Evolutionary conservation across 2,888 invertebrate species (phyloP).

Genomic region (Tenthredo mesomela): DNA sequence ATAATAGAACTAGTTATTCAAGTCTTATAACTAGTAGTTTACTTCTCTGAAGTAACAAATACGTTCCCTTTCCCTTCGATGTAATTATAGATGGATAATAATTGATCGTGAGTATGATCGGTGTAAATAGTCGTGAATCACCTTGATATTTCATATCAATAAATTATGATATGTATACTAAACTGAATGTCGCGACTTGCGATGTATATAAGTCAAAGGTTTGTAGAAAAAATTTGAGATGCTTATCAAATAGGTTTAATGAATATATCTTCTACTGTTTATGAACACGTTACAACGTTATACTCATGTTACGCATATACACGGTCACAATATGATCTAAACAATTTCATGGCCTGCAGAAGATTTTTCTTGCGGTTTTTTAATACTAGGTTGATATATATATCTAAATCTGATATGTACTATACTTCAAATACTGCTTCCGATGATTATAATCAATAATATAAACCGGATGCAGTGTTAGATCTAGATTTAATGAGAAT

Average conservation of each 20-base stretch:
- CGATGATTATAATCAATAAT: not conserved
- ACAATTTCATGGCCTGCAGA: not conserved
- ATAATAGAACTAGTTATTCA: not conserved
- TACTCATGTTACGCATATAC: not conserved
- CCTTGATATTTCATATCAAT: not conserved
- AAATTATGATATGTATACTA: conserved; percentile 3
- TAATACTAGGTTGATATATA: not conserved
- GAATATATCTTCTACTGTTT: not conserved
- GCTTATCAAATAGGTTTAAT: conserved; percentile 3
- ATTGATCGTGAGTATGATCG: not conserved
- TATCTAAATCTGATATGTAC: not conserved
- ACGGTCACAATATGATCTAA: not conserved
- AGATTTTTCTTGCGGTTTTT: not conserved
- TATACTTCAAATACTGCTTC: not conserved
- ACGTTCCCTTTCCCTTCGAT: not conserved
- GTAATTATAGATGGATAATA: not conserved
- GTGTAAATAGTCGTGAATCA: conserved; percentile 3
- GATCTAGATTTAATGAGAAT: not conserved
- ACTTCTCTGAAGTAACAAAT: not conserved
- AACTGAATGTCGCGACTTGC: not conserved
- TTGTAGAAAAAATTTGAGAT: conserved; percentile 3
- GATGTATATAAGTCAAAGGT: conserved; percentile 3
- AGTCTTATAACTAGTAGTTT: not conserved
- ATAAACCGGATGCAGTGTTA: not conserved
- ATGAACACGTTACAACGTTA: not conserved